Percentiles rank a stretch among this genome's conserved stretches.
phyloP scores from a whole-genome alignment of 2,113 vertebrate genomes.

The Anser brachyrhynchus region DNA sequence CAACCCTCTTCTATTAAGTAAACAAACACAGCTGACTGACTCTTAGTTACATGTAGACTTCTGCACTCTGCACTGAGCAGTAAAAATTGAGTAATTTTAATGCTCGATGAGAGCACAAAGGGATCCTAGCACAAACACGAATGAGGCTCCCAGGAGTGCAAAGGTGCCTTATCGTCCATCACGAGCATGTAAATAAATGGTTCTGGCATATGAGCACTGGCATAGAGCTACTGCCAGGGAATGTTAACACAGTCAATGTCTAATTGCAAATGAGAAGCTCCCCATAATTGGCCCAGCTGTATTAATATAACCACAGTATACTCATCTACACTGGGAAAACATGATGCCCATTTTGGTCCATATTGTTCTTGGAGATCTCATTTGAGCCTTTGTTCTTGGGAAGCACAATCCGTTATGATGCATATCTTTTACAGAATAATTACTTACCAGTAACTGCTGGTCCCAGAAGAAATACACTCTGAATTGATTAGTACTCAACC shows the following conservation, averaged over 20 bases:
- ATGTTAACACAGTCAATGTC: background rate
- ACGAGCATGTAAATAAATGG: background rate
- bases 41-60: background rate
- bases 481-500: slow-evolving; percentile 13
- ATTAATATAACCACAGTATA: background rate
- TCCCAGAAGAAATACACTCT: slow-evolving; percentile 36
- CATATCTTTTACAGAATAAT: slow-evolving; percentile 36
- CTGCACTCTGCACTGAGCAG: background rate
- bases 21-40: background rate
- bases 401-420: slow-evolving; percentile 12
- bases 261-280: background rate
- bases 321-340: background rate
- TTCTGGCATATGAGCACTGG: background rate
- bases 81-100: background rate
- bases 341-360: background rate
- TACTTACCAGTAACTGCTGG: slow-evolving; percentile 9
- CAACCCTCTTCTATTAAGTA: background rate
- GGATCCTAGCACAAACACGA: background rate
- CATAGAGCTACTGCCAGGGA: background rate
- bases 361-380: background rate
- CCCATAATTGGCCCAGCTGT: background rate
- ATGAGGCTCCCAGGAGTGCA: background rate
- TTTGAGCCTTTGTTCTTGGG: background rate
- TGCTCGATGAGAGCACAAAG: background rate
- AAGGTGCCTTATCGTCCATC: background rate